phyloP scores from a whole-genome alignment of 1,140 invertebrate species.

The Teleopsis dalmanni region DNA sequence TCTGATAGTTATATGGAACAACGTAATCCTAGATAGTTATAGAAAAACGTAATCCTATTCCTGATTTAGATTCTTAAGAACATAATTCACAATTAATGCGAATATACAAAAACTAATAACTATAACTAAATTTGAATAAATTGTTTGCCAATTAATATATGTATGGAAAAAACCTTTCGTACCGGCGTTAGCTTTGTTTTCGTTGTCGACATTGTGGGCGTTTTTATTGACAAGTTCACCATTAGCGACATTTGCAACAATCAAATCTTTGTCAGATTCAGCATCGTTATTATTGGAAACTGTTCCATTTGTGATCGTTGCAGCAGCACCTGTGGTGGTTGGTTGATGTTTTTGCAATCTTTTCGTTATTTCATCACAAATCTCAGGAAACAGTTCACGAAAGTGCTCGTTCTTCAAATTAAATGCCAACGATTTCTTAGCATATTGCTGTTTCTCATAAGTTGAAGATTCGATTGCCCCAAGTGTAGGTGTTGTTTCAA shows the following conservation, averaged over 20 bases:
- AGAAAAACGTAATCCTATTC: conserved; percentile 41
- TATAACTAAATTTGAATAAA: conserved; percentile 41
- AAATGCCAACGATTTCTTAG: conserved; percentile 78
- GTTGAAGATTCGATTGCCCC: conserved; percentile 91
- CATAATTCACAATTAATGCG: conserved; percentile 43
- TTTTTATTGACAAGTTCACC: background rate
- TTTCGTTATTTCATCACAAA: conserved; percentile 33
- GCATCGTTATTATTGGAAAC: conserved; percentile 6
- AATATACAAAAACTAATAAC: conserved; percentile 43
- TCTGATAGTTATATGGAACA: too few relatives aligned
- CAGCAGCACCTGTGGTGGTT: background rate
- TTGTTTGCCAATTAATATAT: conserved; percentile 40
- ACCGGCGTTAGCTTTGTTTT: conserved; percentile 16
- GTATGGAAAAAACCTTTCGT: conserved; percentile 30
- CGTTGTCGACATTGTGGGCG: conserved; percentile 11
- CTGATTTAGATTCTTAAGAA: conserved; percentile 44
- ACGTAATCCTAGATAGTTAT: too few relatives aligned
- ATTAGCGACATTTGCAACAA: conserved; percentile 7
- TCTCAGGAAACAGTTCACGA: conserved; percentile 42
- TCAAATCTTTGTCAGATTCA: conserved; percentile 16
- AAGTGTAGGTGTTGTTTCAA: conserved; percentile 89
- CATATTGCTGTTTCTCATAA: conserved; percentile 78
- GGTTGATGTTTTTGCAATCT: conserved; percentile 20
- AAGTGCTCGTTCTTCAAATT: conserved; percentile 89
- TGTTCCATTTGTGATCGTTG: conserved; percentile 12